Evolutionary conservation across 2,888 invertebrate genomes (phyloP).

Genomic region (Cephus pulcher): DNA sequence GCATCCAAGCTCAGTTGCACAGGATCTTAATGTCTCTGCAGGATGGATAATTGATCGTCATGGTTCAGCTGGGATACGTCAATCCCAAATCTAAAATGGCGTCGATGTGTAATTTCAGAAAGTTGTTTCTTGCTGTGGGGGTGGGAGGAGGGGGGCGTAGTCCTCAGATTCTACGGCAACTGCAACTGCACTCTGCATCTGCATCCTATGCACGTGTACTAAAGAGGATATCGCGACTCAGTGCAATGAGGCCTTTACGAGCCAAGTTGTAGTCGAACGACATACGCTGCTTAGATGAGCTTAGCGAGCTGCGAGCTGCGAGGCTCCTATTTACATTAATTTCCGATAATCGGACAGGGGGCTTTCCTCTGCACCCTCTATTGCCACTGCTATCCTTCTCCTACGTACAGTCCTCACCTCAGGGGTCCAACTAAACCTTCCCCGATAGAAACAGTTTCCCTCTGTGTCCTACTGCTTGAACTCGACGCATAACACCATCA

Average conservation of each 20-base stretch:
- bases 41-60: neutral
- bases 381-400: neutral
- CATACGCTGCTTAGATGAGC: slow-evolving; percentile 39
- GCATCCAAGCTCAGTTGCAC: neutral
- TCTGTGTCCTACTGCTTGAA: neutral
- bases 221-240: neutral
- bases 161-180: neutral
- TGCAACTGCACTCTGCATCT: neutral
- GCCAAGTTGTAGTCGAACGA: slow-evolving; percentile 32
- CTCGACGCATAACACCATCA: neutral
- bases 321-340: slow-evolving; percentile 52
- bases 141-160: neutral
- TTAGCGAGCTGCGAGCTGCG: slow-evolving; percentile 33
- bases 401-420: neutral
- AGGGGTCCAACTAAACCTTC: neutral
- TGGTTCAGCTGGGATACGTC: neutral
- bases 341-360: slow-evolving; percentile 51
- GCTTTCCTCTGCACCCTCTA: neutral
- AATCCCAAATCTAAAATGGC: neutral
- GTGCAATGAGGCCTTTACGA: slow-evolving; percentile 21
- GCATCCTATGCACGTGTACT: neutral
- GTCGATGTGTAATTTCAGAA: neutral
- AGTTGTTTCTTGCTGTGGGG: neutral
- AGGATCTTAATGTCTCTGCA: neutral
- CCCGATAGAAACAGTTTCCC: neutral